Percentiles rank a stretch among this genome's conserved stretches.
phyloP scores from a whole-genome alignment of 2,797 vertebrate genomes.

The Spea hammondii region DNA sequence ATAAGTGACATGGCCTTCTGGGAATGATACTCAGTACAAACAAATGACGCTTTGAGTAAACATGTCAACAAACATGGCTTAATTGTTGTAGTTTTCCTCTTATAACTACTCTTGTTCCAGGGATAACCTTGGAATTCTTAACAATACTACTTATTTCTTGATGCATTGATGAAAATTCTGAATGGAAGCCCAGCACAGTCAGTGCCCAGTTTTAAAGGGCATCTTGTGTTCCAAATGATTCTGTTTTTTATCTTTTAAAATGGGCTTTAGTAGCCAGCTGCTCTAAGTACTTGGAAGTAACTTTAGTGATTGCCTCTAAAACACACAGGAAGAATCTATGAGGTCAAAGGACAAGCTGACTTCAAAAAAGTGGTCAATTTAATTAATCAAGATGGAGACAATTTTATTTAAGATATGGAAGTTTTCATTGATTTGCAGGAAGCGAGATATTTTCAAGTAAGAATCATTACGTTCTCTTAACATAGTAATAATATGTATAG shows the following conservation, averaged over 20 bases:
- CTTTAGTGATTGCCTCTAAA: not conserved
- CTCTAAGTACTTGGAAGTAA: not conserved
- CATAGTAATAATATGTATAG: not conserved
- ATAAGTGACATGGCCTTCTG: not conserved
- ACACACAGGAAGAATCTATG: not conserved
- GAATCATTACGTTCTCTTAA: slow-evolving; percentile 20
- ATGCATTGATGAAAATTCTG: slow-evolving; percentile 2
- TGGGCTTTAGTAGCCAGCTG: slow-evolving; percentile 28
- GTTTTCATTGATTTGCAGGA: slow-evolving; percentile 21
- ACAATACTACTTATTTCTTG: slow-evolving; percentile 14
- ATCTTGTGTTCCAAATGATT: slow-evolving; percentile 1
- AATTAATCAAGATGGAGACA: slow-evolving; percentile 28
- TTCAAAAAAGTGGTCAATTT: slow-evolving; percentile 19
- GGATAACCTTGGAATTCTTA: slow-evolving; percentile 49
- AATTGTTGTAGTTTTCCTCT: not conserved
- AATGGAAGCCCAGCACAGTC: slow-evolving; percentile 38
- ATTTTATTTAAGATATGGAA: slow-evolving; percentile 16
- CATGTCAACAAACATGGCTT: not conserved
- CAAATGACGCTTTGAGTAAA: not conserved
- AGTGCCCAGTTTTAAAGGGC: slow-evolving; percentile 10
- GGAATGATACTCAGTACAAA: slow-evolving; percentile 12
- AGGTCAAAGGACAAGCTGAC: not conserved
- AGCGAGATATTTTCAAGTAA: not conserved
- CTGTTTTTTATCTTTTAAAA: not conserved
- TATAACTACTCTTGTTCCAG: slow-evolving; percentile 4